Evolutionary conservation across 2,797 vertebrate genomes (phyloP), one percentile per base, ranked within the genome.

Genomic region (Cyclura pinguis): DNA sequence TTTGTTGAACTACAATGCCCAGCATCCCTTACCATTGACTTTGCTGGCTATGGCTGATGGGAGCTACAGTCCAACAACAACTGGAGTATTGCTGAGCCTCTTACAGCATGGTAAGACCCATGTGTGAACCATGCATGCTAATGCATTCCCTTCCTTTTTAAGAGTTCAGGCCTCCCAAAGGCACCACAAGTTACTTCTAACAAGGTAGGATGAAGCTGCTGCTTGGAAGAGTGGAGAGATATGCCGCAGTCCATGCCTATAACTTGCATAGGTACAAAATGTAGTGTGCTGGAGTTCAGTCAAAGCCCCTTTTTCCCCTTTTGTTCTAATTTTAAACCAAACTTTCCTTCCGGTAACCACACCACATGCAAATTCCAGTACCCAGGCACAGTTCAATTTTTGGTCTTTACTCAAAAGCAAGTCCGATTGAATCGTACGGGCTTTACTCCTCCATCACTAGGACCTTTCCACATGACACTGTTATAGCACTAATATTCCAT

Each of bases 311-410:
- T 64, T 55, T 32, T 16, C 22, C 52, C 22, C n/a, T 42, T 62
- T 86, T 13, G 38, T 24, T 74, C 69, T 83, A 42, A 73, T 59
- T 62, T 83, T 83, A 59, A 74, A 47, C 55, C 42, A 59, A 82
- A 88, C 38, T 38, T 88, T 73, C 67, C 80, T 88, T 88, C 80
- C 87, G 47, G 72, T 74, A 88, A 88, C 83, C 52, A 74, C 13
- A n/a, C 72, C 55, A 13, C 55, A n/a, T 55, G 12, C 67, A 73
- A 13, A 72, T 72, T n/a, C 16, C 38, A 50, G 6, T 67, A 69
- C 29, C 67, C 32, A 69, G 13, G 67, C 13, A 12, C 67, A 32
- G 9, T 8, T 69, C 13, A 1, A 13, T 3, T 69, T 67, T 12
- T 50, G 29, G 38, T 27, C 38, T 35, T 62, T 62, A 20, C 80